These are phyloP conservation scores for Mythimna ferrago DNA, from an alignment of 2,888 invertebrate species.

Conservation along the genomic window DNA sequence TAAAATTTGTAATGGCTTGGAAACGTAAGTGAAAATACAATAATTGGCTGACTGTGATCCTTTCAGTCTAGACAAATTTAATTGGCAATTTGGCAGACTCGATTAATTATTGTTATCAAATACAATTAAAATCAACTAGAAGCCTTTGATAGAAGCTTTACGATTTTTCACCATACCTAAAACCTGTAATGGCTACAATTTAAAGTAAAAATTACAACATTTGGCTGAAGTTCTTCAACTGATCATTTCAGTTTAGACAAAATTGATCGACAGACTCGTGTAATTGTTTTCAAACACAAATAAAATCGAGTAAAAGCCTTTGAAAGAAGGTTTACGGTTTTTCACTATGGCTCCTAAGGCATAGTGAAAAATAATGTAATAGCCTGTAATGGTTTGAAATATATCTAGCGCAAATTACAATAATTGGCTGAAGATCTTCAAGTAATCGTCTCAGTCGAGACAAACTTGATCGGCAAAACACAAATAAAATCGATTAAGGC, in stretches of 20 bases:
- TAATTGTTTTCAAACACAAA: not conserved
- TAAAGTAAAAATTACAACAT: not conserved
- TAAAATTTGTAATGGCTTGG: too few species aligned
- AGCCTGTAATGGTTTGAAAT: not conserved
- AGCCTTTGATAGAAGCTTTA: too few species aligned
- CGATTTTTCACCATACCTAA: not conserved
- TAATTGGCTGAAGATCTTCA: not conserved
- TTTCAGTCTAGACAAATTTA: too few species aligned
- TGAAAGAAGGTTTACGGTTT: not conserved
- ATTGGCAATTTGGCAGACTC: too few species aligned
- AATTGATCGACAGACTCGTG: not conserved
- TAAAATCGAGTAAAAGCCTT: not conserved
- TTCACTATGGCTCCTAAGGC: not conserved
- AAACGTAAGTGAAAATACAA: too few species aligned
- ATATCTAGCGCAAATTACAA: not conserved
- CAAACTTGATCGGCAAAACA: not conserved
- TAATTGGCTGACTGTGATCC: too few species aligned
- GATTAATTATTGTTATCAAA: too few species aligned
- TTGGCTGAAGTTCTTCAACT: not conserved
- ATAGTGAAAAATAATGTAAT: too few species aligned
- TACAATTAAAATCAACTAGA: not conserved
- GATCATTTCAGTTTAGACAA: not conserved
- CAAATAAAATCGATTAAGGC: too few species aligned
- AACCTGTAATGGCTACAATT: not conserved
- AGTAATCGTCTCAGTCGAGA: not conserved